Evolutionary conservation across 2,888 invertebrate species (phyloP), one percentile per base, ranked within the genome.

Genomic region (Andrena hattorfiana): DNA sequence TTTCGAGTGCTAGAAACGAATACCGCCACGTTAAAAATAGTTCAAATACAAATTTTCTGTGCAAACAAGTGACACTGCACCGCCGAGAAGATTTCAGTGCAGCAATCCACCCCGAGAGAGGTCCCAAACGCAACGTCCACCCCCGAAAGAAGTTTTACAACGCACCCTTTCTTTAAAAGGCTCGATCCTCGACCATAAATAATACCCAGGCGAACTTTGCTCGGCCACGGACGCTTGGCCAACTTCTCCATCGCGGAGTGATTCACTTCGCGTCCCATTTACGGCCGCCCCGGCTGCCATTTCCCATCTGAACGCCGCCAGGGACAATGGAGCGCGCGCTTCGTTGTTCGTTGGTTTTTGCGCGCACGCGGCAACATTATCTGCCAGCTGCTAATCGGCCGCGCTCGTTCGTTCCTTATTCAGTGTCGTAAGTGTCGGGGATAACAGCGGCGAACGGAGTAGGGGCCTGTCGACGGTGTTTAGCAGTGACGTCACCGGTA

Each of bases 401-500:
- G 71, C 59, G 85, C 67, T 86, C 81, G 83, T 70, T 86, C 81
- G 83, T 85, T 86, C 83, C 81, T 87, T 85, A 85, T 87, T 85
- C 87, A 84, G 78, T 85, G 85, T 81, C 84, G 85, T 73, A 80
- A 81, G 70, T 76, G 72, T 69, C 79, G 79, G 32, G 69, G 74
- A 77, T 66, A 60, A 73, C 81, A 1, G 78, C 60, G 13, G 56
- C 32, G 59, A 59, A 26, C 49, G 48, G 54, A 62, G 76, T 54
- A 20, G 68, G 72, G 73, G 64, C 62, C 49, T 75, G 77, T 75
- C 77, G 82, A 73, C 88, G 77, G 79, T 83, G 88, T 84, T 83
- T 83, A 83, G 60, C 51, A 79, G 83, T 91, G 91, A 91, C 89
- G 91, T 90, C 91, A 90, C 63, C 83, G 80, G 85, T 86, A 82